Percentiles rank a stretch among this genome's conserved stretches.
These are phyloP conservation scores for Microplitis manilae DNA, from an alignment of 2,888 invertebrate species.

Conservation along the genomic window DNA sequence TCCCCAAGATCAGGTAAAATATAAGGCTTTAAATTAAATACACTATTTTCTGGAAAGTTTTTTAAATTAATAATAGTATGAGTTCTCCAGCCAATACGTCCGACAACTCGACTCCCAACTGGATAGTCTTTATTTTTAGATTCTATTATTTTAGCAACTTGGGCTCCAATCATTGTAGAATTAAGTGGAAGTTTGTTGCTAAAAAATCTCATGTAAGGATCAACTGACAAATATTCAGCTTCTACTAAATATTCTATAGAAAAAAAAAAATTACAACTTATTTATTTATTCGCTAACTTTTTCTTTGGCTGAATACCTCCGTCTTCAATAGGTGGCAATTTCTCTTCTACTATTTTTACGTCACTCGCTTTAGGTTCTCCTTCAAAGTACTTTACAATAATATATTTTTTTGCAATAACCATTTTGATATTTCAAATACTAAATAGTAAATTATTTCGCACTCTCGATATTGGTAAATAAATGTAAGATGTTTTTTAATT, in stretches of 20 bases:
- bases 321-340: constrained; percentile 77
- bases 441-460: too few relatives aligned
- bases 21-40: constrained; percentile 55
- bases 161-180: constrained; percentile 80
- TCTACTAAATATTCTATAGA: constrained; percentile 78
- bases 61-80: constrained; percentile 73
- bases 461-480: too few relatives aligned
- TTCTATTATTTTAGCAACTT: constrained; percentile 80
- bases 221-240: constrained; percentile 70
- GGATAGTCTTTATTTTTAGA: constrained; percentile 79
- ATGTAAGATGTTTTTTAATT: too few relatives aligned
- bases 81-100: constrained; percentile 80
- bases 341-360: constrained; percentile 80
- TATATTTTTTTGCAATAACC: constrained; percentile 77
- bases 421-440: constrained; percentile 57
- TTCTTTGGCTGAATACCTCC: constrained; percentile 74
- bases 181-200: constrained; percentile 74
- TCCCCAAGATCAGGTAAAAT: constrained; percentile 76
- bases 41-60: rapidly evolving
- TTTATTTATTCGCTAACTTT: constrained; percentile 8
- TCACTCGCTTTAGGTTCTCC: constrained; percentile 79
- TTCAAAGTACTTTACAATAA: constrained; percentile 78
- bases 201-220: constrained; percentile 81
- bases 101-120: constrained; percentile 77
- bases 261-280: too few relatives aligned